These are phyloP conservation scores for Macquaria australasica DNA, from an alignment of 2,113 vertebrate species.

Conservation along the genomic window DNA sequence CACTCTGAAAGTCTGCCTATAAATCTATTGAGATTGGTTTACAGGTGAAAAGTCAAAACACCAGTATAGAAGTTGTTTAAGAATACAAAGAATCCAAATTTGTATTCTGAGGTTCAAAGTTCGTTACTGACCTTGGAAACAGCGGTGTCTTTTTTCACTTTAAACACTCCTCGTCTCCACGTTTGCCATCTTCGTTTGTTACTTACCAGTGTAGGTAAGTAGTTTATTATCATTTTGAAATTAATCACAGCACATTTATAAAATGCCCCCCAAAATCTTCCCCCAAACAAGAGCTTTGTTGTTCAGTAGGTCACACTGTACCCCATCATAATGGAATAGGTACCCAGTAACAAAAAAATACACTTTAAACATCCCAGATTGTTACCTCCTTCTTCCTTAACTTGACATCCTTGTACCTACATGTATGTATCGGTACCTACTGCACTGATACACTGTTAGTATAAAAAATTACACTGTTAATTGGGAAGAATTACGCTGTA, in stretches of 20 bases:
- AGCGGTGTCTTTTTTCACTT: not conserved
- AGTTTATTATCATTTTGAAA: too few relatives aligned
- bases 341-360: too few relatives aligned
- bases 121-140: not conserved
- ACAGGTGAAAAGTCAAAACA: not conserved
- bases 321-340: too few relatives aligned
- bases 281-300: too few relatives aligned
- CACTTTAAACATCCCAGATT: too few relatives aligned
- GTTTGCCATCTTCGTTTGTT: too few relatives aligned
- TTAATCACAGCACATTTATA: too few relatives aligned
- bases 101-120: not conserved
- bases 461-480: not conserved
- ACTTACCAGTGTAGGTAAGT: too few relatives aligned
- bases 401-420: not conserved
- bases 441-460: not conserved
- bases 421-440: not conserved
- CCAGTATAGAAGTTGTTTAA: not conserved
- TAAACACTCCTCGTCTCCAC: too few relatives aligned
- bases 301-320: too few relatives aligned
- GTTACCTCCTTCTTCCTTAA: not conserved
- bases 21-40: conserved; percentile 4
- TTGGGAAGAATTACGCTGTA: not conserved
- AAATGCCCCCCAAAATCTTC: too few relatives aligned
- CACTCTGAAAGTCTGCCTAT: not conserved
- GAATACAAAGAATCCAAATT: not conserved